These are phyloP conservation scores for Philypnodon macrostomus DNA, from an alignment of 2,797 vertebrate species.

Conservation along the genomic window DNA sequence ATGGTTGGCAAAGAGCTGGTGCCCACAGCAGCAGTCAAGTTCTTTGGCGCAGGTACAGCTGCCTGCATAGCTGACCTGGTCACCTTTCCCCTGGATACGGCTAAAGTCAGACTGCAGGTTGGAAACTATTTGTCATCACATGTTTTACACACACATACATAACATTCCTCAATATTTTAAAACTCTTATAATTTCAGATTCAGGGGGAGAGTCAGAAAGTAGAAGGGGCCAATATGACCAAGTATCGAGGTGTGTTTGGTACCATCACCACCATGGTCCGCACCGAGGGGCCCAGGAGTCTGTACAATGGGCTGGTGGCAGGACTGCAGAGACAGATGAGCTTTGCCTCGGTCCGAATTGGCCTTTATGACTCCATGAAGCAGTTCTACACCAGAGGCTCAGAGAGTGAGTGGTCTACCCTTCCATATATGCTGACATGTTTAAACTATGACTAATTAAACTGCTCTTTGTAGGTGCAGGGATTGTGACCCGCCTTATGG, in stretches of 20 bases:
- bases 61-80: conserved; percentile 88
- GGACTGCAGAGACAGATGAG: conserved; percentile 97
- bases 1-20: conserved; percentile 80
- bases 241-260: conserved; percentile 88
- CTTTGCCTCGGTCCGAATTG: conserved; percentile 93
- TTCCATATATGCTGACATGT: background rate
- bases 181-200: conserved; percentile 73
- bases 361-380: conserved; percentile 95
- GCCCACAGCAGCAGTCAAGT: conserved; percentile 83
- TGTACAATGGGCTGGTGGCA: conserved; percentile 87
- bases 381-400: conserved; percentile 92
- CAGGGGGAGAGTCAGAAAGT: conserved; percentile 81
- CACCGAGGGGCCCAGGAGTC: conserved; percentile 86
- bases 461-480: conserved; percentile 71
- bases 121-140: conserved; percentile 24
- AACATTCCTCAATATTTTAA: no score
- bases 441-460: background rate
- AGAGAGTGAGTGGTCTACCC: conserved; percentile 82
- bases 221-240: conserved; percentile 34
- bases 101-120: conserved; percentile 90
- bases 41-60: conserved; percentile 84
- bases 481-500: conserved; percentile 78
- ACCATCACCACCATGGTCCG: conserved; percentile 93
- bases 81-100: conserved; percentile 88
- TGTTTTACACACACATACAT: conserved; percentile 86